These are phyloP conservation scores for Drosophila willistoni DNA, from an alignment of 1,140 invertebrate genomes.

Conservation along the genomic window DNA sequence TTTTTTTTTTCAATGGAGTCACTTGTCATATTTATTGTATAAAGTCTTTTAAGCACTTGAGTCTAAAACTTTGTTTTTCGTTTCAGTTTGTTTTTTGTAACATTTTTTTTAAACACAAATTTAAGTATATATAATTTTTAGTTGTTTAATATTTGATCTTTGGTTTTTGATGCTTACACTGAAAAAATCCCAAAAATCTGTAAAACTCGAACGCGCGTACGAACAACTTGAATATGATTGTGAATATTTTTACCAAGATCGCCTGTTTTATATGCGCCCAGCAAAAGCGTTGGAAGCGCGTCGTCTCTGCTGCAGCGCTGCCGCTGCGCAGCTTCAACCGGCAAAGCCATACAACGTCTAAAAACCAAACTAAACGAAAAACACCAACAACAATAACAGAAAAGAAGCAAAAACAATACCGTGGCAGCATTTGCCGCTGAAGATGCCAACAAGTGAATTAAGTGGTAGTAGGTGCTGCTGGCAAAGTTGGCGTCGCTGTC, in stretches of 20 bases:
- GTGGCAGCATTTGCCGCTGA: constrained; percentile 32
- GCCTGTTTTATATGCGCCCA: constrained; percentile 74
- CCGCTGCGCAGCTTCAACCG: constrained; percentile 42
- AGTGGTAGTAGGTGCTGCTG: constrained; percentile 36
- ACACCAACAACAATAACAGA: constrained; percentile 14
- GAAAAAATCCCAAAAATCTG: constrained; percentile 22
- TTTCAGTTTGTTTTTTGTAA: not conserved
- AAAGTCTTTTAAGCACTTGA: constrained; percentile 1
- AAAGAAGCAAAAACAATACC: constrained; percentile 25
- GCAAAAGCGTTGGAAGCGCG: constrained; percentile 44
- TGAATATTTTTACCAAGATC: constrained; percentile 74
- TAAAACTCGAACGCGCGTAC: constrained; percentile 58
- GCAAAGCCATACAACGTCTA: constrained; percentile 25
- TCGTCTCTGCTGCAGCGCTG: constrained; percentile 22
- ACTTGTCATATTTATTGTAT: not conserved
- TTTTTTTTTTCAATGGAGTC: not conserved
- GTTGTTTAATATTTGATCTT: constrained; percentile 1
- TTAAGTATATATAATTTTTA: constrained; percentile 14
- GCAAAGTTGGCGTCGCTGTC: constrained; percentile 19
- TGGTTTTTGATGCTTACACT: constrained; percentile 30
- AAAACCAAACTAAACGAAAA: constrained; percentile 22
- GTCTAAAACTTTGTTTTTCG: constrained; percentile 20
- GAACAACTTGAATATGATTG: constrained; percentile 73
- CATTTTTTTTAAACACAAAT: no score
- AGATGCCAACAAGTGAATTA: constrained; percentile 71